phyloP scores from a whole-genome alignment of 2,888 invertebrate genomes.

The Synergus itoensis region DNA sequence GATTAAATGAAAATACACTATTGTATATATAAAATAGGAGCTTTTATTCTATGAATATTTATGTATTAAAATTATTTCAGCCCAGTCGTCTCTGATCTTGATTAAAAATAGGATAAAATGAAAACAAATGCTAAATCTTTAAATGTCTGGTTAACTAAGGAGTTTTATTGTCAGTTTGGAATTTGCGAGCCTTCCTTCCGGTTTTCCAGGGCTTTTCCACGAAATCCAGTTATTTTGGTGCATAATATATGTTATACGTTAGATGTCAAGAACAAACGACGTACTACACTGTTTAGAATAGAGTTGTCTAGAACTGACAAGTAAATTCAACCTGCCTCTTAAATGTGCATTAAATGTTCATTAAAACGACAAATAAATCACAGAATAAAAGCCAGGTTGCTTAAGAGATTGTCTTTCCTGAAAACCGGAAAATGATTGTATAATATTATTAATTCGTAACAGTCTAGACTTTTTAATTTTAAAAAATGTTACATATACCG shows the following conservation, averaged over 20 bases:
- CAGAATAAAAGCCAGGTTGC: not conserved
- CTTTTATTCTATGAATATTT: no score
- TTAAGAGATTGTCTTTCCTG: no score
- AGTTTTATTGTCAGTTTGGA: not conserved
- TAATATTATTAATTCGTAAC: no score
- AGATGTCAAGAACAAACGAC: conserved; percentile 49
- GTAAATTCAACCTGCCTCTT: conserved; percentile 10
- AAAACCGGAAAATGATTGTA: no score
- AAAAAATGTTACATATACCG: no score
- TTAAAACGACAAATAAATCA: conserved; percentile 22
- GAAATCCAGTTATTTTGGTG: not conserved
- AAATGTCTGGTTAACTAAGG: not conserved
- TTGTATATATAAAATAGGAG: no score
- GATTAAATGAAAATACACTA: no score
- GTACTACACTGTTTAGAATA: conserved; percentile 9
- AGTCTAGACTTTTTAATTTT: no score
- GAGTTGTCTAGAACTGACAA: conserved; percentile 7
- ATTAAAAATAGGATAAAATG: no score
- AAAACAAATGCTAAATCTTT: no score
- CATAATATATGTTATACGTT: conserved; percentile 42
- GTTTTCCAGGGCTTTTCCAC: not conserved
- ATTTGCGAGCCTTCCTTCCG: not conserved
- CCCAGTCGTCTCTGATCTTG: no score
- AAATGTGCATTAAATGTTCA: conserved; percentile 26
- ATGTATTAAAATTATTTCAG: no score